Conservation (phyloP, 2,113 vertebrate species). For the Prolemur simus region DNA sequence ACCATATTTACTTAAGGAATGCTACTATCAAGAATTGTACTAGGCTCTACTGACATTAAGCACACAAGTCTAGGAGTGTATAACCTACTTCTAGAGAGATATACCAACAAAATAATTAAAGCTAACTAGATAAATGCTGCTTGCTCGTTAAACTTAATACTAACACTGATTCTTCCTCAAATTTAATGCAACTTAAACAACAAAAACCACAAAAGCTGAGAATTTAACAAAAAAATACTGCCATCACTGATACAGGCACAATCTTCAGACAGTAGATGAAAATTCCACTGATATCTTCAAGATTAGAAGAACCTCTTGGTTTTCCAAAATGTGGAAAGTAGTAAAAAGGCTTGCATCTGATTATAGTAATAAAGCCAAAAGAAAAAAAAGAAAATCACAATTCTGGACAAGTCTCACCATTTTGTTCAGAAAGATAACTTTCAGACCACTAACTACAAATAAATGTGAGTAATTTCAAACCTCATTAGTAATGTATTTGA, state of each 20-base stretch:
- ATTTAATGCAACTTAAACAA: background rate
- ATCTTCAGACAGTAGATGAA: background rate
- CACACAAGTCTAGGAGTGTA: background rate
- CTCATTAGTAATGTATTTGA: background rate
- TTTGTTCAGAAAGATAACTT: constrained; percentile 32
- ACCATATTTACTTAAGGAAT: background rate
- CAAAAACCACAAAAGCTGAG: background rate
- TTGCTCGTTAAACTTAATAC: background rate
- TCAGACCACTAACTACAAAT: constrained; percentile 47
- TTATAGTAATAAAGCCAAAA: background rate
- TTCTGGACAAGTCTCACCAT: background rate
- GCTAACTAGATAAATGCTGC: background rate
- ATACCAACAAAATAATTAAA: constrained; percentile 24
- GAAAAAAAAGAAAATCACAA: no score
- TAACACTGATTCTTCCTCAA: background rate
- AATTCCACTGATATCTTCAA: background rate
- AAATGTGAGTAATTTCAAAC: constrained; percentile 11
- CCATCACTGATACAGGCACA: background rate
- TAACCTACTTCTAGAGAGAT: background rate
- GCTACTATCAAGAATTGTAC: constrained; percentile 2
- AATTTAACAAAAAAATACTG: constrained; percentile 34
- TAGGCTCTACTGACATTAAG: background rate
- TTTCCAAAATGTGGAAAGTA: constrained; percentile 40
- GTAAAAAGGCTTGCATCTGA: constrained; percentile 8
- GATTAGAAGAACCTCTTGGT: background rate